Base-by-base conservation (phyloP, 1,140 invertebrate genomes). In the Calosoma granatense region DNA sequence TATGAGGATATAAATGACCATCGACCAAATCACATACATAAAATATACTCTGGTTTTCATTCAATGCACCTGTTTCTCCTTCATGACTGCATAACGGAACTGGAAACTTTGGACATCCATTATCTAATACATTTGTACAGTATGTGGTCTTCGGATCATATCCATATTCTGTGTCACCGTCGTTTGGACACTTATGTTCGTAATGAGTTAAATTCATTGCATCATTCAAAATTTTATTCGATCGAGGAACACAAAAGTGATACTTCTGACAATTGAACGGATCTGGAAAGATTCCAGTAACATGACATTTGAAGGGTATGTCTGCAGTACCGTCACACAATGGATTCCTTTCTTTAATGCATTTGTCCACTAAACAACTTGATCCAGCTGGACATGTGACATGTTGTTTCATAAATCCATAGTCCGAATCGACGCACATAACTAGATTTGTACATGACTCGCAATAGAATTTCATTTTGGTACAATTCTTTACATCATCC, bases 241-340 rank as follows among this genome's bases (percentile, higher is more conserved):
- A 47, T 47, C 17, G 3, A 12, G 73, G 73, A 0, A 72, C 72
- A 58, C 74, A 75, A 2, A 74, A 63, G 55, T 75, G 74, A 64
- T 74, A 75, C 60, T 72, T 74, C 19, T 70, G 62, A 61, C 72
- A 75, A 62, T 74, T 70, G 59, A 61, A 66, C 0, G 74, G 71
- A 56, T 75, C 72, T 1, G 74, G 74, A 59, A 75, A 75, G 58
- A 75, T 71, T 9, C 74, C 74, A 15, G 20, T 20, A n/a, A 47
- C 15, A 21, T 55, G 43, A 21, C 57, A 59, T 19, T 52, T 21
- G 15, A 59, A 59, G 2, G 36, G n/a, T 6, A 54, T 26, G 36
- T 54, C 23, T n/a, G 21, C 20, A 20, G 26, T 51, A 0, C 3
- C 0, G 15, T 54, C 30, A 41, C 56, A 57, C 1, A 19, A 17